These are phyloP conservation scores for zebrafish (Danio rerio) DNA, from an alignment of 2,113 vertebrate genomes.

Conservation along the genomic window GRCz12tu NC_133183.1:13752501-13753000, in stretches of 20 bases:
- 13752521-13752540: no score
- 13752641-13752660: no score
- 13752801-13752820: slow-evolving; percentile 17
- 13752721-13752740: not conserved
- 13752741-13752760: not conserved
- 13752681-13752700: not conserved
- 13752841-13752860: not conserved
- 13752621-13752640: not conserved
- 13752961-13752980: slow-evolving; percentile 7
- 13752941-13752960: slow-evolving; percentile 10
- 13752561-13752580: no score
- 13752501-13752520: no score
- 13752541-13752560: no score
- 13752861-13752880: slow-evolving; percentile 27
- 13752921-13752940: slow-evolving; percentile 22
- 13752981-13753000: slow-evolving; percentile 36
- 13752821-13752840: slow-evolving; percentile 37
- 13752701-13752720: not conserved
- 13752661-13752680: not conserved
- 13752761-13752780: not conserved
- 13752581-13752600: no score
- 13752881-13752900: slow-evolving; percentile 46
- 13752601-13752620: not conserved
- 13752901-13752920: slow-evolving; percentile 32
- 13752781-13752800: not conserved